phyloP scores from a whole-genome alignment of 1,140 invertebrate species.

The Orius laevigatus region DNA sequence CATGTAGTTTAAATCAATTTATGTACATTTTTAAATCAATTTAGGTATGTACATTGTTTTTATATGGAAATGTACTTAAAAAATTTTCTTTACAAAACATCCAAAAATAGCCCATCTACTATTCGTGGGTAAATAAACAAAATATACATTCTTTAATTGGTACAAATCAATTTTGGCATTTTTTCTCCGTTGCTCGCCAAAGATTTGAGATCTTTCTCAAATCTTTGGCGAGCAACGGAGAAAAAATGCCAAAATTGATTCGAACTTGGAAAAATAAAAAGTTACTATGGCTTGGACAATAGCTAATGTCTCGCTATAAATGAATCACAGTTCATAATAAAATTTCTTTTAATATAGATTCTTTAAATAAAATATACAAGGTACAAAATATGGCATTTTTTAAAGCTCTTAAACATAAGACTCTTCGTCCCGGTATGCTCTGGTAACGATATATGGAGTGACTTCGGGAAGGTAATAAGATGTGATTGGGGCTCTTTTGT shows the following conservation, averaged over 20 bases:
- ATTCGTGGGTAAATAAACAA: slow-evolving; percentile 5
- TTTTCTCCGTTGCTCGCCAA: not conserved
- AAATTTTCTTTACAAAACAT: slow-evolving; percentile 7
- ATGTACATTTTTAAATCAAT: not conserved
- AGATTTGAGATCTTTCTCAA: not conserved
- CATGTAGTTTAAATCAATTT: too few species aligned
- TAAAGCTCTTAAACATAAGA: slow-evolving; percentile 22
- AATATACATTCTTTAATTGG: not conserved
- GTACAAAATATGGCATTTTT: not conserved
- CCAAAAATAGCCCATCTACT: slow-evolving; percentile 7
- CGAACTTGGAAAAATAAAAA: not conserved
- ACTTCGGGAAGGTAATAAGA: slow-evolving; percentile 23
- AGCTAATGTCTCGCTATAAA: slow-evolving; percentile 1
- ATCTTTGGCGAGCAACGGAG: not conserved
- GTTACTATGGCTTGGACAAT: not conserved
- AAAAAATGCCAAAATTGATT: slow-evolving; percentile 7
- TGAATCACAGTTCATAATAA: not conserved
- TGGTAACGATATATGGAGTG: slow-evolving; percentile 21
- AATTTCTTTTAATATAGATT: not conserved
- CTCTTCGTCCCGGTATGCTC: slow-evolving; percentile 23
- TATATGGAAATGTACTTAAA: slow-evolving; percentile 5
- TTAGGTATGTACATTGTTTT: slow-evolving; percentile 1
- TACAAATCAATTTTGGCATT: slow-evolving; percentile 3
- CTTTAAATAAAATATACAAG: not conserved
- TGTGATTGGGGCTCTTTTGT: slow-evolving; percentile 22